Evolutionary conservation across 2,797 vertebrate species (phyloP).

Genomic region (Clarias laeviceps): DNA sequence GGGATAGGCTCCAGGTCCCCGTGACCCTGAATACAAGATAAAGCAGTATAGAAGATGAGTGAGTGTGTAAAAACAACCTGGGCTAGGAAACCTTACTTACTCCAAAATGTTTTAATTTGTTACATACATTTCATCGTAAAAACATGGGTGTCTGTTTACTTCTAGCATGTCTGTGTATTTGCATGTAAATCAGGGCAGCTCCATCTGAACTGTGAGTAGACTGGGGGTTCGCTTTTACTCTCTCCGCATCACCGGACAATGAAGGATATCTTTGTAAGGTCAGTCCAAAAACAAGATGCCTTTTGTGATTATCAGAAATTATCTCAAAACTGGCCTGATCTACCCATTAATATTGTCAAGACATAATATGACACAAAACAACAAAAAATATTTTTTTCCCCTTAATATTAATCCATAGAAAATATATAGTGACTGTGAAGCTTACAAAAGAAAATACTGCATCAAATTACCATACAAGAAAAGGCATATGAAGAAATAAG

Average conservation of each 20-base stretch:
- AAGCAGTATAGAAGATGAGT: too few species aligned
- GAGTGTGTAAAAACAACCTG: too few species aligned
- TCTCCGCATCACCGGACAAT: too few species aligned
- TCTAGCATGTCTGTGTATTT: too few species aligned
- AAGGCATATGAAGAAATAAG: not conserved
- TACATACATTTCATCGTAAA: too few species aligned
- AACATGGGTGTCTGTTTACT: too few species aligned
- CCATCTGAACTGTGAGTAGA: not conserved
- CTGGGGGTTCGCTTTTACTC: not conserved
- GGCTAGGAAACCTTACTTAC: too few species aligned
- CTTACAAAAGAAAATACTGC: not conserved
- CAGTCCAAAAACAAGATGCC: not conserved
- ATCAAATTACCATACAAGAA: not conserved
- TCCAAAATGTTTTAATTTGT: too few species aligned
- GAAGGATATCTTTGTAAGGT: not conserved
- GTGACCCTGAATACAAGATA: too few species aligned
- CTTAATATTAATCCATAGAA: not conserved
- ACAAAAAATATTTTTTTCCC: not conserved
- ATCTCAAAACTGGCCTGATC: not conserved
- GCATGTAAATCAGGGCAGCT: not conserved
- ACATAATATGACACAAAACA: not conserved
- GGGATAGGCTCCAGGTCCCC: too few species aligned
- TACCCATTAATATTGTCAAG: not conserved
- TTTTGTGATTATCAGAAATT: not conserved
- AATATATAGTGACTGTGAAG: not conserved